Conservation (phyloP, 2,113 vertebrate genomes). For the Heterotilapia buettikoferi region DNA sequence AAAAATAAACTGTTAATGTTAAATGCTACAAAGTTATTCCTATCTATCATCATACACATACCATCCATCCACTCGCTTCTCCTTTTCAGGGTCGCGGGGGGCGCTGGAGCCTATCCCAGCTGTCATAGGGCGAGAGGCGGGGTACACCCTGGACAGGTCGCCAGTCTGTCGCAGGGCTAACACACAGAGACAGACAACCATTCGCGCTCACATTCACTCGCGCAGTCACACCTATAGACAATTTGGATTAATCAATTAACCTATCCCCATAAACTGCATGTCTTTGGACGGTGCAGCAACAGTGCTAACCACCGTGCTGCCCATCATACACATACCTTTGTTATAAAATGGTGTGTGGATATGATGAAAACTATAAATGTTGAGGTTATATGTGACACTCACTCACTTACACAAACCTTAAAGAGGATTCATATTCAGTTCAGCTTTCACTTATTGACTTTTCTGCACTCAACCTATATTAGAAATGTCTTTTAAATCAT, state of each 20-base stretch:
- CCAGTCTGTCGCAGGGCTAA: background rate
- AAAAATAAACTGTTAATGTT: background rate
- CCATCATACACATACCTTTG: background rate
- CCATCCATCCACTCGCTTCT: background rate
- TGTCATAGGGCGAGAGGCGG: background rate
- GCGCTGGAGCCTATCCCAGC: background rate
- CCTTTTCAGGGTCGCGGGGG: background rate
- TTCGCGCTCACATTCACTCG: rapidly evolving
- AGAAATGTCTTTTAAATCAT: background rate
- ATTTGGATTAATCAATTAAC: background rate
- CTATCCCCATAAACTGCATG: background rate
- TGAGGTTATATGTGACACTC: background rate
- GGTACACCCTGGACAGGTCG: background rate
- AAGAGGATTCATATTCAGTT: background rate
- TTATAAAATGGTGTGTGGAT: background rate
- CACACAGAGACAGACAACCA: background rate
- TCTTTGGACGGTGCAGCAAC: background rate
- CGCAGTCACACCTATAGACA: background rate
- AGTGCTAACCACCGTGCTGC: background rate
- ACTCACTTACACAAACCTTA: background rate
- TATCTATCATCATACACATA: background rate
- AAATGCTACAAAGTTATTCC: background rate
- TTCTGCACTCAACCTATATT: background rate
- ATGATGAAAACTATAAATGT: background rate
- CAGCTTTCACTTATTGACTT: background rate